Evolutionary conservation across 2,113 vertebrate genomes (phyloP).

Genomic region (Genyomyrus donnyi): DNA sequence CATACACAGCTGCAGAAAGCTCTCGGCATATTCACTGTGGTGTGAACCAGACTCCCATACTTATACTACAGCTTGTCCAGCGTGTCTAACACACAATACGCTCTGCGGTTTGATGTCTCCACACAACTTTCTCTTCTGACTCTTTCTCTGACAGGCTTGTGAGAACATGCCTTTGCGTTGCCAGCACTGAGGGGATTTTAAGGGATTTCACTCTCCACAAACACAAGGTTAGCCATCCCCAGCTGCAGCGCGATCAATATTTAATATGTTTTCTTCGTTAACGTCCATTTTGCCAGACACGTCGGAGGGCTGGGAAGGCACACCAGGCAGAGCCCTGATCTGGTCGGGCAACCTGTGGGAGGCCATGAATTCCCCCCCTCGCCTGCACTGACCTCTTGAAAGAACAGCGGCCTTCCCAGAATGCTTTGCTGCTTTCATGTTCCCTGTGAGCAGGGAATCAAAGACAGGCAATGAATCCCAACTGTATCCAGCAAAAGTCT

Average conservation of each 20-base stretch:
- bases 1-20: neutral
- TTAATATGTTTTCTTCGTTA: constrained; percentile 4
- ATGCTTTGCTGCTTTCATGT: constrained; percentile 8
- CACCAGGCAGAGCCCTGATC: neutral
- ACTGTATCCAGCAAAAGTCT: neutral
- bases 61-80: neutral
- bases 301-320: neutral
- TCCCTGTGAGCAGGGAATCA: neutral
- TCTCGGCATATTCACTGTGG: neutral
- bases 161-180: neutral
- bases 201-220: neutral
- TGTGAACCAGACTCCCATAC: neutral
- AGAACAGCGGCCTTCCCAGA: neutral
- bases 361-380: neutral
- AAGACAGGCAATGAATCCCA: neutral
- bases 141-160: neutral
- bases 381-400: neutral
- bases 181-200: neutral
- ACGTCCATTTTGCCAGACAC: neutral
- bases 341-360: neutral
- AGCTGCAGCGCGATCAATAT: neutral
- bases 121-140: neutral
- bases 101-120: neutral
- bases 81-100: neutral
- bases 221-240: neutral